A percentile compares a stretch with the other conserved stretches of the same genome.
These are phyloP conservation scores for Bellardia bayeri DNA, from an alignment of 2,888 invertebrate genomes.

Conservation along the genomic window DNA sequence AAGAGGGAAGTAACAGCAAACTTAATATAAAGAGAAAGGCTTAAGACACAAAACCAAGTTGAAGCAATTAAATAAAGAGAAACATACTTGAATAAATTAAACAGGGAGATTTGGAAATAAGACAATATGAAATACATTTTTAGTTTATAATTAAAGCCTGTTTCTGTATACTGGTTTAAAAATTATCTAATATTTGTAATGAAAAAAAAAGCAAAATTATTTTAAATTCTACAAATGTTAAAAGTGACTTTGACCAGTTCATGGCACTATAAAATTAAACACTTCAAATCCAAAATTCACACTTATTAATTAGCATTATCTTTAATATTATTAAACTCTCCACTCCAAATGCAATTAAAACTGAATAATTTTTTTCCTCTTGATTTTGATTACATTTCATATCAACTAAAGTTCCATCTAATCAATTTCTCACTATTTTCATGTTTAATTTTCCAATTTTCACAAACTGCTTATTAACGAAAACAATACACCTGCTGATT, in stretches of 20 bases:
- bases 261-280: background rate
- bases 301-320: slow-evolving; percentile 12
- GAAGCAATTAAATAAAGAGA: background rate
- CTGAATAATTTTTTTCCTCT: background rate
- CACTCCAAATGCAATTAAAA: slow-evolving; percentile 6
- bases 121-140: background rate
- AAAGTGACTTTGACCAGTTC: no score
- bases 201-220: no score
- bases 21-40: background rate
- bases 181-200: no score
- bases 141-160: no score
- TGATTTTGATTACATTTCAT: slow-evolving; percentile 29
- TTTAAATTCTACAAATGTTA: no score
- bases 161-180: no score
- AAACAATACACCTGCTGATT: slow-evolving; percentile 72
- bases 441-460: slow-evolving; percentile 68
- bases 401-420: slow-evolving; percentile 14
- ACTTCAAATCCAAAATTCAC: background rate
- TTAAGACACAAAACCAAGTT: background rate
- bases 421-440: slow-evolving; percentile 56
- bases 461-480: slow-evolving; percentile 69
- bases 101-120: background rate
- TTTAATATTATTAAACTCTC: background rate
- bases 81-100: background rate
- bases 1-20: background rate